These are phyloP conservation scores for Hippolais icterina DNA, from an alignment of 2,113 vertebrate genomes.

Conservation along the genomic window DNA sequence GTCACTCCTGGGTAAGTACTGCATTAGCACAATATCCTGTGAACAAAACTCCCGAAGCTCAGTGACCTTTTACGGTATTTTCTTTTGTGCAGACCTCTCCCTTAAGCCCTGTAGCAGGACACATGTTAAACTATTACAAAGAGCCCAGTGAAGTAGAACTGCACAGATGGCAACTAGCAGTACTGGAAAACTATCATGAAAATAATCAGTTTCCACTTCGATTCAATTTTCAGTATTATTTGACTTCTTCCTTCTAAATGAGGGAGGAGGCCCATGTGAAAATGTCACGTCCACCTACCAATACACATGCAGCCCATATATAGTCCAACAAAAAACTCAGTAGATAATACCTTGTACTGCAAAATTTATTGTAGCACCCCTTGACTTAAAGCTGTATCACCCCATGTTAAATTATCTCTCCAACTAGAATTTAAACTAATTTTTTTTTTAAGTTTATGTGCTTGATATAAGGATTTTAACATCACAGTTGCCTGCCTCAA, in stretches of 20 bases:
- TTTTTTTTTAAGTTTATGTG: accelerated
- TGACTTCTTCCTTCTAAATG: background rate
- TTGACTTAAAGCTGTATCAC: background rate
- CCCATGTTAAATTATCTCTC: background rate
- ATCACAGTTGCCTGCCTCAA: background rate
- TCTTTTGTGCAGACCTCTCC: background rate
- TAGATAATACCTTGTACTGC: accelerated
- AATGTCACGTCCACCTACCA: background rate
- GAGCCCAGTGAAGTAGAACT: background rate
- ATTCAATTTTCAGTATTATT: background rate
- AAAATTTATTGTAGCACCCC: background rate
- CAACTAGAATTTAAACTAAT: background rate
- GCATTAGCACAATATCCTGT: background rate
- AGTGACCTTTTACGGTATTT: background rate
- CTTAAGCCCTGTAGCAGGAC: background rate
- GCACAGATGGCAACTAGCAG: background rate
- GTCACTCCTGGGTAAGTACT: background rate
- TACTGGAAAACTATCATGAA: background rate
- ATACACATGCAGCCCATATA: accelerated
- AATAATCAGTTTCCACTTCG: background rate
- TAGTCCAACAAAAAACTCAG: background rate
- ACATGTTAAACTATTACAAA: background rate
- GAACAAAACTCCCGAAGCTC: background rate
- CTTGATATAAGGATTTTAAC: background rate
- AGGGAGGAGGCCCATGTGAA: background rate